Base-by-base conservation (phyloP, 2,113 vertebrate genomes). In the Chrysemys picta region DNA sequence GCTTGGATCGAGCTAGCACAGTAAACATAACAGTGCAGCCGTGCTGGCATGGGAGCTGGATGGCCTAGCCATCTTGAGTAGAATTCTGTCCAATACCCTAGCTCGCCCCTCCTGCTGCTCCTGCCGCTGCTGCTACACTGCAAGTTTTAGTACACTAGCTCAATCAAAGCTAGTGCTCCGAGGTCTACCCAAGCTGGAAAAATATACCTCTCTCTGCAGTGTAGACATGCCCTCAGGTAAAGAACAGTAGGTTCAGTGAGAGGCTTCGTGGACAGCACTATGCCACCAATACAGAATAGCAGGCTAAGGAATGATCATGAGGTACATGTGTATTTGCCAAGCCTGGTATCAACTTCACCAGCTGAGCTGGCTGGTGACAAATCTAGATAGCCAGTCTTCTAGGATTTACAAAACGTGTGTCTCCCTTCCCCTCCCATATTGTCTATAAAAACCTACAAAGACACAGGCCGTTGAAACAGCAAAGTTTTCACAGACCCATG, bases 251-350 rank as follows among this genome's bases (percentile, higher is more conserved):
- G 19, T 49, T 10, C 17, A n/a, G 3, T 57, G 65, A 89, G 87
- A 80, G 19, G 69, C n/a, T 72, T 72, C 45, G 27, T 9, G 57
- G 88, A 95, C 86, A 75, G 56, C 80, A 87, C 84, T 72, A 54
- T 85, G 90, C 88, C 57, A 88, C 79, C 31, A 93, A 45, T 79
- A 53, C 57, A 89, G 38, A 69, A 84, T 89, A 89, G 85, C 75
- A 88, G 72, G 35, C 89, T 92, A 53, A 75, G 80, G 89, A 94
- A 38, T 92, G 85, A 94, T 87, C 87, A 87, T 85, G 85, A 76
- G 31, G 86, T 88, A 69, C 78, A 47, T 78, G 75, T 31, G 4
- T 50, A 6, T 88, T 95, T 95, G 92, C 86, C 85, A 29, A 54
- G 42, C 84, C 88, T 53, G 50, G 9, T n/a, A 31, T 91, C 93